A percentile compares a stretch with the other conserved stretches of the same genome.
Conservation (phyloP, 2,888 invertebrate species). For the Anthophora plumipes region DNA sequence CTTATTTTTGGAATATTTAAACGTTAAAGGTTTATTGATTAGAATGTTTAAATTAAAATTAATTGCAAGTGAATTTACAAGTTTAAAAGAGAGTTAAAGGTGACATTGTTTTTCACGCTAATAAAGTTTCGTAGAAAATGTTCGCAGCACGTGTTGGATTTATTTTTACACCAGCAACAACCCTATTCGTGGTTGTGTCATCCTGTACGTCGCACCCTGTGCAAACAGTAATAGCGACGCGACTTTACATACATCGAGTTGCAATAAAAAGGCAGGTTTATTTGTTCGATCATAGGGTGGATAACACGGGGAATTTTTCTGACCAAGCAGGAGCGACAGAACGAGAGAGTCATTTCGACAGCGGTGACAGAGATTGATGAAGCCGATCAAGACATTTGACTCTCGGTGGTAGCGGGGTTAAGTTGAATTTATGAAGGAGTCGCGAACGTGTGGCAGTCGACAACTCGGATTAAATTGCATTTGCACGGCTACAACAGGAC, state of each 20-base stretch:
- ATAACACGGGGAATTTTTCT: constrained; percentile 5
- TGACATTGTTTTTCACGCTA: no score
- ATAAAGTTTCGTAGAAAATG: neutral
- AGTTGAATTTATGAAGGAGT: constrained; percentile 41
- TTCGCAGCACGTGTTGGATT: neutral
- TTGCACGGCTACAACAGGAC: constrained; percentile 18
- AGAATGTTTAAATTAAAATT: no score
- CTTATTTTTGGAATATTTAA: no score
- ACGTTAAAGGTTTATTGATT: no score
- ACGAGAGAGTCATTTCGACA: constrained; percentile 20
- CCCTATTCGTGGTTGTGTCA: neutral
- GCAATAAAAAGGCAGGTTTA: constrained; percentile 11
- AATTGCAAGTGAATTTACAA: no score
- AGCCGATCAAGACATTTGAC: constrained; percentile 47
- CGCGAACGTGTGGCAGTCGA: constrained; percentile 22
- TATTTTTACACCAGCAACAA: neutral
- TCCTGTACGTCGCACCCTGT: neutral
- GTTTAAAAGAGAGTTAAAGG: no score
- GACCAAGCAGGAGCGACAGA: constrained; percentile 1
- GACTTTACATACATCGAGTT: neutral
- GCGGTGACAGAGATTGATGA: constrained; percentile 43
- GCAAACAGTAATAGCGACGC: neutral
- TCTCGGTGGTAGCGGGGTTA: constrained; percentile 24
- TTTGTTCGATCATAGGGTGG: neutral
- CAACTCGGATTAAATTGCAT: constrained; percentile 44